Conservation (phyloP, 2,888 invertebrate species). For the Acleris holmiana region DNA sequence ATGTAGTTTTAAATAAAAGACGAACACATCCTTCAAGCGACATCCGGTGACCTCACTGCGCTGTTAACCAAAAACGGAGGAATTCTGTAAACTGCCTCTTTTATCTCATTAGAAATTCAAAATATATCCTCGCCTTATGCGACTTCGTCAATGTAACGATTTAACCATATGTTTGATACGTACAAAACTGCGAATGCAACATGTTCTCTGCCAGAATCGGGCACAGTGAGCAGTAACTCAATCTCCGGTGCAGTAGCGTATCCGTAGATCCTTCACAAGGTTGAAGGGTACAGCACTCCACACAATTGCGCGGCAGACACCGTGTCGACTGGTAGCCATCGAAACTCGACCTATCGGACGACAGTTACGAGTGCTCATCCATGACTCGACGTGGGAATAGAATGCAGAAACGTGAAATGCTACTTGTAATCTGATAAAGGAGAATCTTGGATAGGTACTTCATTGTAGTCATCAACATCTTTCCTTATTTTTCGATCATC, state of each 20-base stretch:
- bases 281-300: constrained; percentile 47
- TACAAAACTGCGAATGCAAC: constrained; percentile 2
- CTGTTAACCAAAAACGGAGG: too few species aligned
- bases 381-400: constrained; percentile 62
- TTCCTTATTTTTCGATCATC: neutral
- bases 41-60: too few species aligned
- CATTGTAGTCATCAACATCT: neutral
- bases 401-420: constrained; percentile 28
- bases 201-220: constrained; percentile 22
- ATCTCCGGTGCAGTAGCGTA: constrained; percentile 63
- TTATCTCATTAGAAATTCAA: too few species aligned
- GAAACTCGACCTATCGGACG: constrained; percentile 36
- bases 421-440: constrained; percentile 21
- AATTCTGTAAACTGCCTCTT: too few species aligned
- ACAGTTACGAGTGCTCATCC: constrained; percentile 60
- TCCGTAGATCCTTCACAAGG: constrained; percentile 60
- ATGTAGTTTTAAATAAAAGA: too few species aligned
- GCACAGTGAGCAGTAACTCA: constrained; percentile 53
- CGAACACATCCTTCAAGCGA: too few species aligned
- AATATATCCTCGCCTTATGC: neutral
- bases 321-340: constrained; percentile 53
- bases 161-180: neutral
- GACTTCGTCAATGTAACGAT: too few species aligned
- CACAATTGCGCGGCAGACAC: constrained; percentile 56
- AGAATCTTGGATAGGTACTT: neutral